These are phyloP conservation scores for Malthinus seriepunctatus DNA, from an alignment of 2,888 invertebrate species.

Conservation along the genomic window DNA sequence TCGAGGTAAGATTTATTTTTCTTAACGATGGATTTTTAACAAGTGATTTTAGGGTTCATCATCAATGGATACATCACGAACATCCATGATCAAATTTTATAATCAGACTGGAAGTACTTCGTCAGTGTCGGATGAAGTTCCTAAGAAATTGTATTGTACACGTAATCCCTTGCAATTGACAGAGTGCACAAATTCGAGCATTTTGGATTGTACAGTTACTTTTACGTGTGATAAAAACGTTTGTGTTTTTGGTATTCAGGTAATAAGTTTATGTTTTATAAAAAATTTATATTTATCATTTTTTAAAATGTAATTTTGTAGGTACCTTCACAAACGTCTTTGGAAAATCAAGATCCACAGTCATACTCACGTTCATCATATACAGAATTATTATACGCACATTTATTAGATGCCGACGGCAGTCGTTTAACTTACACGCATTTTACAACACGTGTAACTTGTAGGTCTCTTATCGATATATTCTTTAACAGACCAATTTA, in stretches of 20 bases:
- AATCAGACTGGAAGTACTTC: conserved; percentile 34
- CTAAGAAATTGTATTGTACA: conserved; percentile 68
- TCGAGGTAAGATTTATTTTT: conserved; percentile 3
- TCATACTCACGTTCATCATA: conserved; percentile 56
- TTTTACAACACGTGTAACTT: conserved; percentile 77
- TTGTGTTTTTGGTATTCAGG: conserved; percentile 73
- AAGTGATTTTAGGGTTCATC: conserved; percentile 38
- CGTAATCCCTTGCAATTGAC: conserved; percentile 69
- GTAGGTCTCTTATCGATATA: conserved; percentile 74
- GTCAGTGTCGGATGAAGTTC: conserved; percentile 32
- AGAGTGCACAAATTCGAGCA: conserved; percentile 74
- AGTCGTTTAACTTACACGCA: conserved; percentile 81
- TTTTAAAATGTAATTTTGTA: conserved; percentile 44
- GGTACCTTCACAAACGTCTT: conserved; percentile 74
- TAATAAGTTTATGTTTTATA: conserved; percentile 36
- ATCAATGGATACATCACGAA: conserved; percentile 48
- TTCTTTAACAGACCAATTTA: conserved; percentile 80
- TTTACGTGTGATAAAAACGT: conserved; percentile 82
- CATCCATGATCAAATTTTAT: conserved; percentile 47
- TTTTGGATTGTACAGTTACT: conserved; percentile 76
- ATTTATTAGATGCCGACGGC: conserved; percentile 78
- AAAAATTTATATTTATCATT: neutral
- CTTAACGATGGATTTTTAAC: neutral
- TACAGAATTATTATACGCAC: conserved; percentile 80
- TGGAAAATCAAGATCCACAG: conserved; percentile 53